A percentile compares a stretch with the other conserved stretches of the same genome.
Conservation (phyloP, 2,888 invertebrate genomes). For the Dasysyrphus tricinctus region DNA sequence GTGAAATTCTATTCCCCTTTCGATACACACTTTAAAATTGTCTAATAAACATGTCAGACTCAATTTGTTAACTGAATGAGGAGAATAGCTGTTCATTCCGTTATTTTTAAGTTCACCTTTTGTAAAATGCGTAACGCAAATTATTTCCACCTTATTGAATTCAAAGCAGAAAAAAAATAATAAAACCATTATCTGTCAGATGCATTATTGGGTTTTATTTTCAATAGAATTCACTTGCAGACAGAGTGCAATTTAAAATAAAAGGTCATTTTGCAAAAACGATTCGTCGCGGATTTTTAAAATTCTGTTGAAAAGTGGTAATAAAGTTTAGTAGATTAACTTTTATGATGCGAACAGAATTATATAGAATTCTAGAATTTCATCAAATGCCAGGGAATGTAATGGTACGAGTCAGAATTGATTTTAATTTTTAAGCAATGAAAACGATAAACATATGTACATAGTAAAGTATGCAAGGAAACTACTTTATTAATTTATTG, state of each 20-base stretch:
- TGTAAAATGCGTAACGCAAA: slow-evolving; percentile 56
- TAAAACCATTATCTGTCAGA: slow-evolving; percentile 57
- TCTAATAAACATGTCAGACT: slow-evolving; percentile 70
- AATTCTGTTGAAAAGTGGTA: slow-evolving; percentile 36
- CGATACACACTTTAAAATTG: slow-evolving; percentile 60
- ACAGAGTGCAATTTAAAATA: slow-evolving; percentile 7
- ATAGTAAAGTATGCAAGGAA: too few species aligned
- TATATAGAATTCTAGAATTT: too few species aligned
- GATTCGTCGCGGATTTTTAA: slow-evolving; percentile 56
- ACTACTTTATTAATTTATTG: too few species aligned
- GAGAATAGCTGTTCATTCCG: not conserved
- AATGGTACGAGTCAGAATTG: not conserved
- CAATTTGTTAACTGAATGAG: slow-evolving; percentile 59
- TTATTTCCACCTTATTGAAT: slow-evolving; percentile 73
- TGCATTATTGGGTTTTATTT: slow-evolving; percentile 34
- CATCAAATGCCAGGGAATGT: not conserved
- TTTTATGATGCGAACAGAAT: slow-evolving; percentile 39
- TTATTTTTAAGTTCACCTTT: slow-evolving; percentile 53
- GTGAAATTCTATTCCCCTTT: slow-evolving; percentile 4
- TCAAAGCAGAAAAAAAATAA: slow-evolving; percentile 7
- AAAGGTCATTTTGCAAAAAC: slow-evolving; percentile 12
- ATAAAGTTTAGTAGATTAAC: slow-evolving; percentile 61
- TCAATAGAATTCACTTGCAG: slow-evolving; percentile 28
- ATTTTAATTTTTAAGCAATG: not conserved
- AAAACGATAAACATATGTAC: not conserved